Evolutionary conservation across 2,888 invertebrate genomes (phyloP).

Genomic region (Laspeyria flexula): DNA sequence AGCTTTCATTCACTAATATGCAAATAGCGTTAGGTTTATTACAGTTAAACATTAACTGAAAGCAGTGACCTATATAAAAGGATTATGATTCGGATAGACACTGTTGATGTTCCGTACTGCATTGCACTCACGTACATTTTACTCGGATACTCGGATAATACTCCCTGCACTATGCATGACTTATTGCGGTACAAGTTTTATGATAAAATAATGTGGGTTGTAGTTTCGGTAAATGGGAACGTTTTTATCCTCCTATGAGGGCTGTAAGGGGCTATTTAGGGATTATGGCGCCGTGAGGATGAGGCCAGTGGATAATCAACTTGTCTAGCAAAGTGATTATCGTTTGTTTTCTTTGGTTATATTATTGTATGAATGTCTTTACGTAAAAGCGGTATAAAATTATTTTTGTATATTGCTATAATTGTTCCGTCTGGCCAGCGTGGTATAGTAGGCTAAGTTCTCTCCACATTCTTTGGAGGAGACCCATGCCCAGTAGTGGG

Average conservation of each 20-base stretch:
- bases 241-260: not conserved
- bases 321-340: not conserved
- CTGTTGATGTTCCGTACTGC: conserved; percentile 24
- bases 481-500: no score
- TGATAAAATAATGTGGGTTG: not conserved
- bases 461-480: no score
- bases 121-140: conserved; percentile 36
- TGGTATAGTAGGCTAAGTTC: no score
- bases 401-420: no score
- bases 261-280: not conserved
- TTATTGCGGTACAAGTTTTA: conserved; percentile 28
- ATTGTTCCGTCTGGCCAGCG: no score
- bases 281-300: not conserved
- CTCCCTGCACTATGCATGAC: conserved; percentile 32
- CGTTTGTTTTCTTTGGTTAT: not conserved
- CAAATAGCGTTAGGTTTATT: conserved; percentile 3
- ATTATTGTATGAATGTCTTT: not conserved
- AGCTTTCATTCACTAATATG: not conserved
- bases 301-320: not conserved
- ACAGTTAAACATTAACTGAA: conserved; percentile 25
- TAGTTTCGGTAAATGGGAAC: not conserved
- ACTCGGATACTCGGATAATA: conserved; percentile 20
- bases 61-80: conserved; percentile 34
- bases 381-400: no score
- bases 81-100: conserved; percentile 36